Conservation (phyloP, 2,888 invertebrate genomes). For the Diaperis boleti region DNA sequence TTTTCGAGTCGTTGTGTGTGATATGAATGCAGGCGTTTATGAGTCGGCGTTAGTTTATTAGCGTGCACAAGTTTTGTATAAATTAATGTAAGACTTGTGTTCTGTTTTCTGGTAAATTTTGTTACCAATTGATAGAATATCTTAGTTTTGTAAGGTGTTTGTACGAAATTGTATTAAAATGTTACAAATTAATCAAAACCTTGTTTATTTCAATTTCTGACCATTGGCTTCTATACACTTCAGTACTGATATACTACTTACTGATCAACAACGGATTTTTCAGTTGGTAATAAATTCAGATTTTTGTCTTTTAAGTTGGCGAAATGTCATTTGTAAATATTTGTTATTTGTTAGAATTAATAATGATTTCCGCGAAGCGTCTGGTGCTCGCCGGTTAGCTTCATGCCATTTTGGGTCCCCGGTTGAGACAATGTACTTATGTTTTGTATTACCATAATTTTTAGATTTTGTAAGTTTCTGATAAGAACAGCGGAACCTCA, state of each 20-base stretch:
- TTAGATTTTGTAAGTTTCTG: too few species aligned
- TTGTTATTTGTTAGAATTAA: too few species aligned
- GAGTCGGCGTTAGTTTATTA: conserved; percentile 26
- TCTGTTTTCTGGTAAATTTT: conserved; percentile 32
- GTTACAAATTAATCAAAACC: background rate
- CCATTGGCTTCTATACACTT: background rate
- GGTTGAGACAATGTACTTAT: too few species aligned
- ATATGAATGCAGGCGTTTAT: conserved; percentile 22
- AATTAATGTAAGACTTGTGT: conserved; percentile 9
- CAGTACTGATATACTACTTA: background rate
- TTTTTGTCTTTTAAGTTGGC: too few species aligned
- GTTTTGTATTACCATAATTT: too few species aligned
- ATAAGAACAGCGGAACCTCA: too few species aligned
- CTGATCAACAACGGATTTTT: too few species aligned
- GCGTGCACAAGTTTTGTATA: background rate
- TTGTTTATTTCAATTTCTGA: background rate
- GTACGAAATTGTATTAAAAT: background rate
- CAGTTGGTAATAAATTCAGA: too few species aligned
- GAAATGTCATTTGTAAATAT: too few species aligned
- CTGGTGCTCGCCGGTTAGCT: too few species aligned
- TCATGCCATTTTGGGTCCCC: too few species aligned
- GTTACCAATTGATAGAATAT: conserved; percentile 14
- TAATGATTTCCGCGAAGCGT: too few species aligned
- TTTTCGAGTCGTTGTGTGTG: conserved; percentile 32
- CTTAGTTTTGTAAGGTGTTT: conserved; percentile 3